Evolutionary conservation across 2,888 invertebrate species (phyloP), one percentile per base, ranked within the genome.

Genomic region (Osmoderma eremita): DNA sequence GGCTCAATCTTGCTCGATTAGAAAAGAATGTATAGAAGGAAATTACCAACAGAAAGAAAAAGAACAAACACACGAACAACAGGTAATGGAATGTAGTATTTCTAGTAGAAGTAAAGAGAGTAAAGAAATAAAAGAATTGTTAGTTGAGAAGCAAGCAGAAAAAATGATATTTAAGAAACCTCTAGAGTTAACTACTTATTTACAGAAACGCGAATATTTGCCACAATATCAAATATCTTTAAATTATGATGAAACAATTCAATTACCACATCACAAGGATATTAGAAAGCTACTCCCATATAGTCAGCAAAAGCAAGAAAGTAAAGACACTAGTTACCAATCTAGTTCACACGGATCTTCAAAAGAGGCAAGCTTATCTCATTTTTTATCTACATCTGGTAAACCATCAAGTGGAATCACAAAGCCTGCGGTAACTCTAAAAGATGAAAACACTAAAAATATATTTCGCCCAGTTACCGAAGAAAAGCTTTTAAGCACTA

Each of bases 391-490:
- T 17, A 10, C 39, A 48, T 8, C 63, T 48, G 30, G 67, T 48
- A 64, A 48, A 49, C 51, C 39, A 63, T 36, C 36, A 30, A 3
- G 39, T 62, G 13, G 50, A 53, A 56, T 41, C 15, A 75, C 79
- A 72, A 76, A 78, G 70, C 78, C 78, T 6, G 69, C 79, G 22
- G 78, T 78, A 18, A 77, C 74, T 18, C 67, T 79, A 39, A 74
- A 79, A 72, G 74, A 76, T n/a, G 77, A 75, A 65, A 75, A 84
- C 74, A 83, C 85, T 68, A 78, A 81, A 72, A 69, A 72, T 67
- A 68, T 86, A 75, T 90, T 89, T 79, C 89, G 89, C 82, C 88
- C 90, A 62, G 86, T 90, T 74, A 81, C 84, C 70, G 88, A 89
- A 72, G 87, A 87, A 12, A 69, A 72, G 48, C 75, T 77, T 13